Percentiles rank a stretch among this genome's conserved stretches.
Conservation (phyloP, 2,888 invertebrate genomes). For the Geotrupes spiniger region DNA sequence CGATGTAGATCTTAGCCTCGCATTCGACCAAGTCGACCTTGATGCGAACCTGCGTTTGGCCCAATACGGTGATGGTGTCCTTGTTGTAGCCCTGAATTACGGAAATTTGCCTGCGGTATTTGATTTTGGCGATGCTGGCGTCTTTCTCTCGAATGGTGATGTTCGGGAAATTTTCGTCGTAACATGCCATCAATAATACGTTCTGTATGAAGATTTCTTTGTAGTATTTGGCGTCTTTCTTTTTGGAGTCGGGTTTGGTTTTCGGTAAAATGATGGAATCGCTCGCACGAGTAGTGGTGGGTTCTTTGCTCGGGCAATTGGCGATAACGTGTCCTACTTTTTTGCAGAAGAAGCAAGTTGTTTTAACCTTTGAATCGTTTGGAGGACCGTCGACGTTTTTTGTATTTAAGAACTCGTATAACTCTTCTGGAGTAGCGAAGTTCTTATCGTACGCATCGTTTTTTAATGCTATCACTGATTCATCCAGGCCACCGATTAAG, state of each 20-base stretch:
- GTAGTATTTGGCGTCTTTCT: slow-evolving; percentile 12
- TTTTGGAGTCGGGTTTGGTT: too few species aligned
- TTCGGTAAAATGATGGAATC: too few species aligned
- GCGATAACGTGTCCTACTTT: slow-evolving; percentile 5
- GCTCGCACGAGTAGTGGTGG: too few species aligned
- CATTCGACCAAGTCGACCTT: slow-evolving; percentile 26
- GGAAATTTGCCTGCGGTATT: slow-evolving; percentile 23
- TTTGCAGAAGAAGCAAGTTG: slow-evolving; percentile 9
- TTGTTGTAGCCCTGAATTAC: slow-evolving; percentile 26
- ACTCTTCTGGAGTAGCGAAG: slow-evolving; percentile 18
- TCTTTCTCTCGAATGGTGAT: slow-evolving; percentile 29
- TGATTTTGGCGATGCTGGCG: slow-evolving; percentile 23
- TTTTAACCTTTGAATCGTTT: background rate
- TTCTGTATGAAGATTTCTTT: slow-evolving; percentile 15
- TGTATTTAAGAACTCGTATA: slow-evolving; percentile 18
- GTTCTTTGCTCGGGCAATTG: slow-evolving; percentile 7
- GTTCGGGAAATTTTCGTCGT: slow-evolving; percentile 14
- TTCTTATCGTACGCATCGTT: slow-evolving; percentile 17
- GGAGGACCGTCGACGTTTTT: slow-evolving; percentile 6
- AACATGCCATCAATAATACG: slow-evolving; percentile 15
- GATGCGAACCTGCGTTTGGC: slow-evolving; percentile 24
- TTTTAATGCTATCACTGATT: slow-evolving; percentile 10
- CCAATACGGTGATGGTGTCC: slow-evolving; percentile 23
- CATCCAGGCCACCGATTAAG: slow-evolving; percentile 32
- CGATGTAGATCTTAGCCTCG: slow-evolving; percentile 25